Base-by-base conservation (phyloP, 64 coral and sea anemone species). In the Porites australiensis region DNA sequence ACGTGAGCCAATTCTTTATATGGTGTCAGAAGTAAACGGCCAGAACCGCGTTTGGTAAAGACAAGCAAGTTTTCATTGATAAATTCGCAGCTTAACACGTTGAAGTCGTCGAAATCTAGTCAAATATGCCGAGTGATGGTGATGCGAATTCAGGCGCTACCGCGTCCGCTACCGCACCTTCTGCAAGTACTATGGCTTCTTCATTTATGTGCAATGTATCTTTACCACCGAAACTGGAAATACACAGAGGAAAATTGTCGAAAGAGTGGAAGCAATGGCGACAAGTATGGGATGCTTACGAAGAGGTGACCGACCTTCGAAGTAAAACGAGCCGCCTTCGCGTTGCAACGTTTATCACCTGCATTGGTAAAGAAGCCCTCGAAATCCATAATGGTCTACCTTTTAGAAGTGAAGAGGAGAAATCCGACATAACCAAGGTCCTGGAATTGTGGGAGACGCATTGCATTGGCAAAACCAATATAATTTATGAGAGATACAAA, bases 181-280 rank as follows among this genome's bases (percentile, higher is more conserved):
- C 64, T 1, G 27, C 27, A 37, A 37, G 27, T 37, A 37, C 1
- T 37, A 37, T 37, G 27, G 27, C 27, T 37, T 37, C 15, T n/a
- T 67, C 15, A 13, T 67, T 10, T 66, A n/a, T 13, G 14, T 66
- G 15, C 64, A 66, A 66, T 66, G 15, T 66, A n/a, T 66, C 64
- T 66, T 66, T 66, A 66, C 64, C 64, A 13, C 64, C 64, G 15
- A 37, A 37, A 37, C 27, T 37, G 27, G 27, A 37, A 37, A 37
- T 37, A 37, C 27, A 37, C 27, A 37, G 64, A 3, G 3, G 64
- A 67, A 67, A 67, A 19, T 67, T 67, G 0, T 67, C 64, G 5
- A 67, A 67, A 67, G 64, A 67, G 64, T 67, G 64, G 64, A 67
- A 67, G 21, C 18, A 67, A 67, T 67, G 64, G 64, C 27, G 27